Base-by-base conservation (phyloP, 1,140 invertebrate genomes). In the Camponotus floridanus region DNA sequence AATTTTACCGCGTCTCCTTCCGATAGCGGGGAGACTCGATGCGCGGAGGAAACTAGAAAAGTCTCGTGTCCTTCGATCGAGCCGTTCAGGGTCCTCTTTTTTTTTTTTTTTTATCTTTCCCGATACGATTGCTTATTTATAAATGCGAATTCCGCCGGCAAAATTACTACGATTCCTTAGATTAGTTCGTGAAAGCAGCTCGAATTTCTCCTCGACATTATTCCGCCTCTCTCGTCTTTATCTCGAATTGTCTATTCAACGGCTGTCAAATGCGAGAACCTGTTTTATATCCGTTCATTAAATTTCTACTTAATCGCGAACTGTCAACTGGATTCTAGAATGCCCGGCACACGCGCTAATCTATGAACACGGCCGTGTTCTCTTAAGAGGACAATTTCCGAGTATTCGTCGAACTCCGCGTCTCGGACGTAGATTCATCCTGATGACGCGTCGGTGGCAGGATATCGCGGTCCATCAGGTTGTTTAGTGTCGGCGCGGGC, bases 401-500 rank as follows among this genome's bases (percentile, higher is more conserved):
- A 18, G 61, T 74, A 42, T 45, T 39, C 26, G 76, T 59, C 61
- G 39, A 48, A 39, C 39, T 71, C 70, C 64, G 26, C 48, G 2
- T 51, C 48, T 36, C 31, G 70, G 11, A n/a, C 73, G 87, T 79
- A 76, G 87, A 91, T 87, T 87, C 76, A 78, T 91, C 88, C 86
- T 68, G 90, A 86, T 92, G 91, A 92, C 91, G 79, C 87, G 89
- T 71, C 90, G 85, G 91, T 92, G 92, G 91, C 91, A 91, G 91
- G 91, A 94, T 94, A 94, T 94, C 93, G 88, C 86, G 89, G 89
- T 79, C 85, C 93, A 94, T 93, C 93, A 89, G 92, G 90, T 94
- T 94, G 94, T 94, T 94, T 94, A 94, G 93, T 93, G 92, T 91
- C 90, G 86, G 87, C 90, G 91, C 91, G 90, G 91, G 90, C 91